Base-by-base conservation (phyloP, 2,888 invertebrate species). In the Temnothorax unifasciatus region DNA sequence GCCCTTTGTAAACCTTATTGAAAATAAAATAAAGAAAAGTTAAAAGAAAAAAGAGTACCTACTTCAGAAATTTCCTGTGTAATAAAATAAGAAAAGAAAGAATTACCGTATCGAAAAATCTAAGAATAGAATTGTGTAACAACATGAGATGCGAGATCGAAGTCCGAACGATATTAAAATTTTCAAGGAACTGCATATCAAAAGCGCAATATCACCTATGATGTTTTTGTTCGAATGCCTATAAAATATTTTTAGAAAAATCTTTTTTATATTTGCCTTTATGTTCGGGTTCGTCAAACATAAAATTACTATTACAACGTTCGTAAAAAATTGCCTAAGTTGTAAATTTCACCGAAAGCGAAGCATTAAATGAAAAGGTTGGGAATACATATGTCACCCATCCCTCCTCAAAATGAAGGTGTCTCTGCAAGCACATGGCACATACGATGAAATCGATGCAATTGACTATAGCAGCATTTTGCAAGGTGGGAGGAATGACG, bases 401-500 rank as follows among this genome's bases (percentile, higher is more conserved):
- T 21, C 5, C 11, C 21, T n/a, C 21, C 3, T 73, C 54, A 71
- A 76, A 75, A 81, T 63, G n/a, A 3, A 59, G 38, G 5, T 59
- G 47, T 21, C 9, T 54, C 34, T 41, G 57, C 38, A 44, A 66
- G 21, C 11, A 52, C 25, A 52, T 57, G 29, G 29, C 38, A 38
- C 38, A 69, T 75, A 82, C 44, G 54, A 83, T 77, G 50, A 77
- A 82, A 52, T 61, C 79, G 59, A 86, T 83, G 47, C 85, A 79
- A 89, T 91, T 87, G 88, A 86, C 87, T 87, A 83, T 83, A 77
- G 61, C 44, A 54, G 29, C 61, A 75, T 69, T 71, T 77, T 38
- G 71, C 44, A 76, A 73, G 71, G 85, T 79, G 81, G 75, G 52
- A 64, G 82, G 61, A 68, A 87, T 89, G 88, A 87, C 91, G 87